phyloP scores from a whole-genome alignment of 2,113 vertebrate species.

The Paracanthobrama guichenoti region DNA sequence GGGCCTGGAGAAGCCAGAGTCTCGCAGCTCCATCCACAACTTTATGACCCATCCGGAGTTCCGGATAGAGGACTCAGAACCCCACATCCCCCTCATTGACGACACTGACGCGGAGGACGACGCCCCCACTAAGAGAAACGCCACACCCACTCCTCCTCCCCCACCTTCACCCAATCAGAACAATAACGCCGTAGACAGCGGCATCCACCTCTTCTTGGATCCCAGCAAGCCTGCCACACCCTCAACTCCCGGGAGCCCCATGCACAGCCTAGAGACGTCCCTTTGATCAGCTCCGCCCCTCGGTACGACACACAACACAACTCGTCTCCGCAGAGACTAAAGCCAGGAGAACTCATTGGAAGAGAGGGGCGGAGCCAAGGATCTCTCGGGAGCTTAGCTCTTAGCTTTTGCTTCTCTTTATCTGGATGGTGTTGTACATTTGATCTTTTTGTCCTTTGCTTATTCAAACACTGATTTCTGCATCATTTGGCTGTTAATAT shows the following conservation, averaged over 20 bases:
- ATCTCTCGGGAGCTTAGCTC: constrained; percentile 81
- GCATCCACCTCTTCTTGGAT: constrained; percentile 92
- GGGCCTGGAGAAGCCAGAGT: constrained; percentile 96
- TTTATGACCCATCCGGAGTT: constrained; percentile 99
- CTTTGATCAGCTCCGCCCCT: constrained; percentile 87
- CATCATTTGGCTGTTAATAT: constrained; percentile 98
- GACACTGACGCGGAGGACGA: constrained; percentile 98
- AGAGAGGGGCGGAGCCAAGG: constrained; percentile 52
- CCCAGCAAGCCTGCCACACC: constrained; percentile 90
- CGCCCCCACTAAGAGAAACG: constrained; percentile 93
- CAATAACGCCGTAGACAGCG: constrained; percentile 98
- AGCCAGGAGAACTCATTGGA: constrained; percentile 51
- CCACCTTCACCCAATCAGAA: constrained; percentile 96
- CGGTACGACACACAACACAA: constrained; percentile 20
- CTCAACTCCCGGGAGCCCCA: constrained; percentile 92
- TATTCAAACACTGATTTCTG: constrained; percentile 92
- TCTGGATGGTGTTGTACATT: constrained; percentile 85
- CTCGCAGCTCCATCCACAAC: constrained; percentile 97
- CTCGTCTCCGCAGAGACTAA: constrained; percentile 62
- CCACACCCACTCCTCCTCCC: constrained; percentile 68
- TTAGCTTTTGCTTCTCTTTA: constrained; percentile 78
- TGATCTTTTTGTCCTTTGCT: constrained; percentile 85
- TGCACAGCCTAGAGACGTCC: constrained; percentile 99
- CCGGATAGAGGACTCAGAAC: constrained; percentile 99
- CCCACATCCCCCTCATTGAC: constrained; percentile 97